Percentiles rank a stretch among this genome's conserved stretches.
phyloP scores from a whole-genome alignment of 2,797 vertebrate species.

The Acipenser transmontanus region DNA sequence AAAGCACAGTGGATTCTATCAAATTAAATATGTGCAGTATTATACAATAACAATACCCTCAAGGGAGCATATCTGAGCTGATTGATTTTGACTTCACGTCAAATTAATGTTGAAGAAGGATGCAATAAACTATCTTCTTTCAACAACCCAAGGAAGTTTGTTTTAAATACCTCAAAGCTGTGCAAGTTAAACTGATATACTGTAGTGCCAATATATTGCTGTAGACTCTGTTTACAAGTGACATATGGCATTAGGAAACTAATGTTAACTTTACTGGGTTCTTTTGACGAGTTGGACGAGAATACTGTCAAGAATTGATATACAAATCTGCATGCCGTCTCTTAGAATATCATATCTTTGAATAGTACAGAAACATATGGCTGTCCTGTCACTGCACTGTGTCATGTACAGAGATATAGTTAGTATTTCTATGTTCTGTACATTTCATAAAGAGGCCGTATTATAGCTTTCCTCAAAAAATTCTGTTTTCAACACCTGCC shows the following conservation, averaged over 20 bases:
- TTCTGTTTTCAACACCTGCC: neutral
- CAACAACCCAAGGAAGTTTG: neutral
- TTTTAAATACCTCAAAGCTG: neutral
- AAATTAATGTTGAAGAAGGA: conserved; percentile 12
- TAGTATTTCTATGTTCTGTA: neutral
- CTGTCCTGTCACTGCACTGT: neutral
- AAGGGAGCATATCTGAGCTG: conserved; percentile 20
- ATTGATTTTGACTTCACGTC: conserved; percentile 33
- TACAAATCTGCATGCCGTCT: too few species aligned
- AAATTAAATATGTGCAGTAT: conserved; percentile 19
- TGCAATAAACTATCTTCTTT: conserved; percentile 1
- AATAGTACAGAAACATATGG: neutral
- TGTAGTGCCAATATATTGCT: neutral
- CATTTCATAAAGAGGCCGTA: neutral
- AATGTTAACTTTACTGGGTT: too few species aligned
- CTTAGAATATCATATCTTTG: neutral
- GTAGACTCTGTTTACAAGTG: neutral
- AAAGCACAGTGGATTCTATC: conserved; percentile 1
- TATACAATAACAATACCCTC: conserved; percentile 18
- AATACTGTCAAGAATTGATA: too few species aligned
- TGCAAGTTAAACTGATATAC: neutral
- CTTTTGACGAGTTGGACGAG: too few species aligned
- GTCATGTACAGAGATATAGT: neutral
- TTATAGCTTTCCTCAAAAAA: neutral
- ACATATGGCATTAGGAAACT: neutral